Evolutionary conservation across 2,113 vertebrate species (phyloP).

Genomic region (Columbina picui): DNA sequence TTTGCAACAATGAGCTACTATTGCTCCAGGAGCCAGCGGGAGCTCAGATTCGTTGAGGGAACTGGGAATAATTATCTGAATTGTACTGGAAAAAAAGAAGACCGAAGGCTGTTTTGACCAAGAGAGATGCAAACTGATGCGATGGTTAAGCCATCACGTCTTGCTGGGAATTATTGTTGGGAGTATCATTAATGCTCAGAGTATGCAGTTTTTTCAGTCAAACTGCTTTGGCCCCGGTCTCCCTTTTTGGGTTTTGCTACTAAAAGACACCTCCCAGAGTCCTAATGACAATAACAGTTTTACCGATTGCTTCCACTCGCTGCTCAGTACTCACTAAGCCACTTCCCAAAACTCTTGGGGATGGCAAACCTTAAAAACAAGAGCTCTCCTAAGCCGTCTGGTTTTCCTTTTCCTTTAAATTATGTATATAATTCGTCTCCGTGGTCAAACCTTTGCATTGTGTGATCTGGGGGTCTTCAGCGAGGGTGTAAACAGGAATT

Average conservation of each 20-base stretch:
- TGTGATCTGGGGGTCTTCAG: neutral
- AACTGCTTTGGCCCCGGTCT: neutral
- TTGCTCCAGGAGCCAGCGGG: conserved; percentile 3
- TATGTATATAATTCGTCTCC: neutral
- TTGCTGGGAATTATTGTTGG: conserved; percentile 26
- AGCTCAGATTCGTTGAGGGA: neutral
- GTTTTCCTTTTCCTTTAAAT: neutral
- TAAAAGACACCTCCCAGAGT: conserved; percentile 11
- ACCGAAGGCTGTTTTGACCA: conserved; percentile 35
- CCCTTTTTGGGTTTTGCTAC: neutral
- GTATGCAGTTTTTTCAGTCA: neutral
- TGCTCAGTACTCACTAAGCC: neutral
- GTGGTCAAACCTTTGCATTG: neutral
- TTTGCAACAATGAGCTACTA: conserved; percentile 44
- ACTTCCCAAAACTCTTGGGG: neutral
- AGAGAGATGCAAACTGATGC: neutral
- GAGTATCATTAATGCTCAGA: neutral
- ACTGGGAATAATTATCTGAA: conserved; percentile 25
- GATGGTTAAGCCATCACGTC: neutral
- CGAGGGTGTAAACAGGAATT: conserved; percentile 32
- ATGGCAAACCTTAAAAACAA: neutral
- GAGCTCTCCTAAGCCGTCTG: neutral
- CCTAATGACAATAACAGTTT: conserved; percentile 34
- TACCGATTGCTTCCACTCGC: neutral
- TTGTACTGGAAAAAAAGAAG: neutral